A percentile compares a stretch with the other conserved stretches of the same genome.
Conservation (phyloP, 35 echinoderm and acorn worm genomes). For the Heliocidaris erythrogramma region DNA sequence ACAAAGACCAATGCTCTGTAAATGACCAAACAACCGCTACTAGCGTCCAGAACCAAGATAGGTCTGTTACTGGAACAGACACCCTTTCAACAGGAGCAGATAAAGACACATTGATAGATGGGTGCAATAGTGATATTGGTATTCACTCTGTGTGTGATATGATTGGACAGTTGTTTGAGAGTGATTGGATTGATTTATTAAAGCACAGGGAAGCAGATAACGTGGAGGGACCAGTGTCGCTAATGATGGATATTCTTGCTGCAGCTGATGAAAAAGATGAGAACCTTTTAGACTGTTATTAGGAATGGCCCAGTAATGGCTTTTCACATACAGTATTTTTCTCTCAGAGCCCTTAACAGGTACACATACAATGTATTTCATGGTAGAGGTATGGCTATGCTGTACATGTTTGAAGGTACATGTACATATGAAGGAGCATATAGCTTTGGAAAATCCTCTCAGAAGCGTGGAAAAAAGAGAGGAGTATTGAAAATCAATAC, state of each 20-base stretch:
- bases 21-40: background rate
- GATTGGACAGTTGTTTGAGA: constrained; percentile 24
- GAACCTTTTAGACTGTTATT: constrained; percentile 43
- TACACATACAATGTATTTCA: no score
- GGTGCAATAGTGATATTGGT: background rate
- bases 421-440: no score
- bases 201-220: background rate
- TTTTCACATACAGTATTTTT: no score
- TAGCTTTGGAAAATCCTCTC: no score
- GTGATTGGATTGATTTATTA: constrained; percentile 10
- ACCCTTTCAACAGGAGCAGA: background rate
- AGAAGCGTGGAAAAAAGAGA: no score
- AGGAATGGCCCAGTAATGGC: no score
- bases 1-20: background rate
- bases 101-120: background rate
- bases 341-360: no score
- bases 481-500: no score
- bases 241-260: constrained; percentile 20
- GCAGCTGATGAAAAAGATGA: constrained; percentile 15
- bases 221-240: constrained; percentile 34
- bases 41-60: background rate
- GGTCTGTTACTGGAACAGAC: background rate
- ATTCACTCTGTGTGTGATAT: background rate
- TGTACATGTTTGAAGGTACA: no score
- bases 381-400: no score